Percentiles rank a stretch among this genome's conserved stretches.
Evolutionary conservation across 1,140 invertebrate genomes (phyloP).

Genomic region (Drosophila hydei): DNA sequence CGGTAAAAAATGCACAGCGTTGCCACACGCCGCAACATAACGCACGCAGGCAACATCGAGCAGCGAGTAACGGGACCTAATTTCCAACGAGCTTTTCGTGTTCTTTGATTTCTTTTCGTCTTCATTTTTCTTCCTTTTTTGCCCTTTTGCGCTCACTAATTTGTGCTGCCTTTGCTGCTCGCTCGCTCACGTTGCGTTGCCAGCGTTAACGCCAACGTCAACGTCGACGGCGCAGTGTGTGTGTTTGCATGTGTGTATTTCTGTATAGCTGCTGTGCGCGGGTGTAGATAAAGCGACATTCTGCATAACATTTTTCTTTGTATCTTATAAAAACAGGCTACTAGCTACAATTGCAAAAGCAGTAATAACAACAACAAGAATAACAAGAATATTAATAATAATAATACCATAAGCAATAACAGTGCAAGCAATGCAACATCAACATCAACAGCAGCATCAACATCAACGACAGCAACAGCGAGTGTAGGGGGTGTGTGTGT

Average conservation of each 20-base stretch:
- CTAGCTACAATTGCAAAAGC: constrained; percentile 17
- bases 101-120: not conserved
- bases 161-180: constrained; percentile 19
- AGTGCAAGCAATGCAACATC: constrained; percentile 31
- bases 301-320: not conserved
- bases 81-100: constrained; percentile 33
- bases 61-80: constrained; percentile 52
- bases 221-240: constrained; percentile 11
- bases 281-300: constrained; percentile 47
- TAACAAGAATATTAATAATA: constrained; percentile 49
- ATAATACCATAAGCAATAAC: constrained; percentile 19
- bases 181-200: constrained; percentile 14
- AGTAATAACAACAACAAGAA: constrained; percentile 12
- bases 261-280: constrained; percentile 6
- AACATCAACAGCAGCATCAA: constrained; percentile 17
- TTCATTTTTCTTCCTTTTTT: constrained; percentile 7
- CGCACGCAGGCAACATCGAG: constrained; percentile 14
- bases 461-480: constrained; percentile 30
- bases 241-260: constrained; percentile 9
- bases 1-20: constrained; percentile 30
- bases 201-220: constrained; percentile 16
- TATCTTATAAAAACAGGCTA: not conserved
- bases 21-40: constrained; percentile 43
- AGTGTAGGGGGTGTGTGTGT: constrained; percentile 54
- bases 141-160: constrained; percentile 30